Evolutionary conservation across 2,888 invertebrate species (phyloP), one percentile per base, ranked within the genome.

Genomic region (Macropis europaea): DNA sequence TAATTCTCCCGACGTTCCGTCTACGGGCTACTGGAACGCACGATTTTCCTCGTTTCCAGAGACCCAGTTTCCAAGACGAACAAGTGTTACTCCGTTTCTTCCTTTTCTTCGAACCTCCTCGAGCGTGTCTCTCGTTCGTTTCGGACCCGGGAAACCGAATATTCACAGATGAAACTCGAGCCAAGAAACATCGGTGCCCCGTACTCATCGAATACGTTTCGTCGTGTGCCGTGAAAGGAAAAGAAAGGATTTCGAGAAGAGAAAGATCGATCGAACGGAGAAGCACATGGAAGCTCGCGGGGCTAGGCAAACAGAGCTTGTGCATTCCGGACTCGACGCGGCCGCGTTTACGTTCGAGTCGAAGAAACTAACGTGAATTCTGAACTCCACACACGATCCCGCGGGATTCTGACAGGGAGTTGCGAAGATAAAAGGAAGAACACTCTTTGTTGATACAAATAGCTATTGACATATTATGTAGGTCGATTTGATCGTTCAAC

Each of bases 291-390:
- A 24, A 56, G 40, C 6, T 57, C 34, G 32, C 15, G 22, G n/a
- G 42, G 17, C 45, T 50, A 50, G 52, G 78, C 72, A 73, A 81
- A 76, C 69, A 66, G 59, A 74, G 64, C 68, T 60, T 81, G 71
- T 48, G 74, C 72, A 81, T 81, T 81, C 82, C 34, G 45, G 17
- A 11, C 62, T 36, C 67, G 64, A 17, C 22, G 56, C 34, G 22
- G 36, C 47, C 52, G 62, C 70, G 63, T 81, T 76, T 73, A 73
- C 72, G 68, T 68, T 60, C 43, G 61, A 57, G 81, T 82, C 81
- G 70, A 73, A 72, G 63, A 48, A 67, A 61, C 52, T 38, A 54
- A 2, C 36, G 13, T 7, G 42, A 15, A 22, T 59, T 17, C 36
- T 13, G 17, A 9, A 30, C 6, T 15, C 9, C 42, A 28, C 42